Conservation (phyloP, 2,797 vertebrate species). For the Enteromius viviparus region DNA sequence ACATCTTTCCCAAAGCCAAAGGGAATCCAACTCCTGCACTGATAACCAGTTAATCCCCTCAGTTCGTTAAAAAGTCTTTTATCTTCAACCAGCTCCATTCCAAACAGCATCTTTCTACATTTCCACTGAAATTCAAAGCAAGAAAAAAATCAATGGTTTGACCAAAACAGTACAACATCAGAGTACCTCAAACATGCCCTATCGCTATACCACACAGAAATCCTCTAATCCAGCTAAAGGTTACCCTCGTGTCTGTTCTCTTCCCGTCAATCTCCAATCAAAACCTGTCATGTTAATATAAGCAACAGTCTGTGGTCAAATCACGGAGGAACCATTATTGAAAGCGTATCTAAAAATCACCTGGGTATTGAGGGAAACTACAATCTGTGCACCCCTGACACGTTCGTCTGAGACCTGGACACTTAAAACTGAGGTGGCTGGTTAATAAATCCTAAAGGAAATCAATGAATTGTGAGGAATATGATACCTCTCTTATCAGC, state of each 20-base stretch:
- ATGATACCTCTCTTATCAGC: conserved; percentile 51
- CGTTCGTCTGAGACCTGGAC: conserved; percentile 16
- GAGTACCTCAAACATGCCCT: conserved; percentile 13
- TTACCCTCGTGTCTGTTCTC: conserved; percentile 1
- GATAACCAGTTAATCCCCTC: conserved; percentile 53
- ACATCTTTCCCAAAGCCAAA: conserved; percentile 37
- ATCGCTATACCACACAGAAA: conserved; percentile 26
- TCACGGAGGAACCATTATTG: background rate
- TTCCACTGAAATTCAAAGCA: conserved; percentile 41
- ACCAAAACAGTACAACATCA: conserved; percentile 27
- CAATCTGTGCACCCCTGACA: conserved; percentile 19
- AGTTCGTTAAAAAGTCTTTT: conserved; percentile 49
- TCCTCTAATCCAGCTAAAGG: conserved; percentile 49
- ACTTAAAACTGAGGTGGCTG: conserved; percentile 17
- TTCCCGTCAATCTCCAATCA: conserved; percentile 36
- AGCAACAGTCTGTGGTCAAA: background rate
- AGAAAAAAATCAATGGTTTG: conserved; percentile 47
- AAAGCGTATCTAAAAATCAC: conserved; percentile 34
- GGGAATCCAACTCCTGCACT: conserved; percentile 36
- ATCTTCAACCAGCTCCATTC: conserved; percentile 53
- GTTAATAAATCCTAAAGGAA: conserved; percentile 43
- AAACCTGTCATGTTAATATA: conserved; percentile 23
- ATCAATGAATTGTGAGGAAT: conserved; percentile 37
- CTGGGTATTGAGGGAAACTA: conserved; percentile 8
- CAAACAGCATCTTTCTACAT: conserved; percentile 34